Evolutionary conservation across 2,888 invertebrate species (phyloP).

Genomic region (Caenorhabditis drosophilae): DNA sequence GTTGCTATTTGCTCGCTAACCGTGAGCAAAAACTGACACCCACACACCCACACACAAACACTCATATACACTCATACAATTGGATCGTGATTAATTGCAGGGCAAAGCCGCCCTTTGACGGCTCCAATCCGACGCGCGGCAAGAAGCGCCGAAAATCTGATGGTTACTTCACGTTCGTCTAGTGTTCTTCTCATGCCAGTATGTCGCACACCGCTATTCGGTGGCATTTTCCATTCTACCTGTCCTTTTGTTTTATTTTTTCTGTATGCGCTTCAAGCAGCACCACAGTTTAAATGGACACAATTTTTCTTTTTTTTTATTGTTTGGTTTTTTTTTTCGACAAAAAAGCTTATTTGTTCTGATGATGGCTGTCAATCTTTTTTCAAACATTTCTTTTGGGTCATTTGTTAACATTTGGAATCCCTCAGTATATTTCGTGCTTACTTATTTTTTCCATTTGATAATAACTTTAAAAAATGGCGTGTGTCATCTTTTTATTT

Average conservation of each 20-base stretch:
- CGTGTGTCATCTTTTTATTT: no score
- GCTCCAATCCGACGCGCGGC: constrained; percentile 66
- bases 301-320: neutral
- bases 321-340: neutral
- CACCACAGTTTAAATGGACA: neutral
- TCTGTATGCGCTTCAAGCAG: constrained; percentile 7
- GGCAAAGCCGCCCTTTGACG: constrained; percentile 67
- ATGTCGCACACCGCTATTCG: neutral
- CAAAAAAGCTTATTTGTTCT: constrained; percentile 1
- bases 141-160: constrained; percentile 69
- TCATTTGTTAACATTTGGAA: no score
- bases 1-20: constrained; percentile 42
- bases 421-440: no score
- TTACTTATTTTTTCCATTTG: no score
- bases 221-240: constrained; percentile 9
- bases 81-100: constrained; percentile 49
- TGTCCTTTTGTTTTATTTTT: constrained; percentile 22
- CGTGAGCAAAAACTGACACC: constrained; percentile 4
- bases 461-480: no score
- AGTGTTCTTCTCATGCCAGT: constrained; percentile 4
- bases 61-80: constrained; percentile 20
- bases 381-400: no score
- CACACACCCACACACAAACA: constrained; percentile 8
- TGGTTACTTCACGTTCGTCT: constrained; percentile 70
- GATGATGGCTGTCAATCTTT: no score